Percentiles rank a stretch among this genome's conserved stretches.
Conservation (phyloP, 1,140 invertebrate genomes). For the Hyles euphorbiae region DNA sequence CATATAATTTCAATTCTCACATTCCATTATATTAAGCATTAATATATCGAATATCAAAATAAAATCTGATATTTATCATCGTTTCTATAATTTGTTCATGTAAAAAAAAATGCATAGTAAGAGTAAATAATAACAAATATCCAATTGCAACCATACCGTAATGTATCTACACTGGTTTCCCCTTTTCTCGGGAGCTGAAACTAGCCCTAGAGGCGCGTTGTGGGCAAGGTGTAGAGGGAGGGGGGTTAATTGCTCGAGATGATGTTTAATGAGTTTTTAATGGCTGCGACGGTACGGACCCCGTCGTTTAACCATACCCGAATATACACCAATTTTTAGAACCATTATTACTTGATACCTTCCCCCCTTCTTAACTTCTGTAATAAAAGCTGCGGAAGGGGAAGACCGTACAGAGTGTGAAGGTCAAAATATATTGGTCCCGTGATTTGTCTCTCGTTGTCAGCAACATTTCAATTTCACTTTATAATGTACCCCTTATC, state of each 20-base stretch:
- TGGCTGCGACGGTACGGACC: constrained; percentile 64
- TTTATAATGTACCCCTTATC: constrained; percentile 29
- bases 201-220: constrained; percentile 8
- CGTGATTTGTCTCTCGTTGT: constrained; percentile 26
- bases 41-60: no score
- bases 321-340: constrained; percentile 43
- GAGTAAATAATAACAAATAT: no score
- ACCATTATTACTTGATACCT: constrained; percentile 15
- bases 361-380: constrained; percentile 6
- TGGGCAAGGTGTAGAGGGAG: constrained; percentile 12
- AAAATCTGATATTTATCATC: no score
- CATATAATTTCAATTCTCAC: no score
- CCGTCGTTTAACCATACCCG: constrained; percentile 46
- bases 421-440: constrained; percentile 16
- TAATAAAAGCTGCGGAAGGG: neutral
- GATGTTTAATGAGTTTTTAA: constrained; percentile 80
- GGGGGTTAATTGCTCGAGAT: constrained; percentile 75
- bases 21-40: no score
- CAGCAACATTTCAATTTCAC: constrained; percentile 29
- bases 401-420: neutral
- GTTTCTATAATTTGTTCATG: no score
- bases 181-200: constrained; percentile 8
- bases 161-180: neutral
- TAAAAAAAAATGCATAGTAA: no score
- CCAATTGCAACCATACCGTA: no score